phyloP scores from a whole-genome alignment of 2,888 invertebrate genomes.

The Caenorhabditis sp. region DNA sequence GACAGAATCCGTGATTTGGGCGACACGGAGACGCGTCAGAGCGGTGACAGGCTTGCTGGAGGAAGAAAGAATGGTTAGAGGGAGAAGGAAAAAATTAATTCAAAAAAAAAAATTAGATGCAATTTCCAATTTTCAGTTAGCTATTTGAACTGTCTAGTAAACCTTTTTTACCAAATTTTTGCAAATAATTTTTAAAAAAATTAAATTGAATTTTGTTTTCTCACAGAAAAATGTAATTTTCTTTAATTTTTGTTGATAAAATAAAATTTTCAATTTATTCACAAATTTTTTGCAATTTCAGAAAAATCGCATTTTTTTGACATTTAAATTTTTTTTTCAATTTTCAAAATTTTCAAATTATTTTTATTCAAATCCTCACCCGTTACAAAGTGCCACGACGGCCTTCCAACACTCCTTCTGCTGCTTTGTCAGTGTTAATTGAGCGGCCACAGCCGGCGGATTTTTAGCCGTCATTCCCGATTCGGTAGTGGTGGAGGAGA shows the following conservation, averaged over 20 bases:
- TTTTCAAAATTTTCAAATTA: background rate
- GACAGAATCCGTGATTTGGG: slow-evolving; percentile 55
- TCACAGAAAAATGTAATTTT: too few relatives aligned
- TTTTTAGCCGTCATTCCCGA: slow-evolving; percentile 38
- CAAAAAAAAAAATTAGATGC: too few relatives aligned
- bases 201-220: too few relatives aligned
- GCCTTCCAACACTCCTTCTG: slow-evolving; percentile 62
- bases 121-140: too few relatives aligned
- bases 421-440: slow-evolving; percentile 52
- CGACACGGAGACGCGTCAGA: slow-evolving; percentile 40
- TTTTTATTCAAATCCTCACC: slow-evolving; percentile 12
- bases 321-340: too few relatives aligned
- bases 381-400: slow-evolving; percentile 19
- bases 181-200: slow-evolving; percentile 1
- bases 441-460: slow-evolving; percentile 18
- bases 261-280: too few relatives aligned
- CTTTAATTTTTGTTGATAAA: too few relatives aligned
- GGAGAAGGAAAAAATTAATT: too few relatives aligned
- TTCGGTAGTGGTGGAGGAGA: slow-evolving; percentile 45
- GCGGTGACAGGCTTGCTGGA: slow-evolving; percentile 35
- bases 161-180: background rate
- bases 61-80: slow-evolving; percentile 1
- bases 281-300: too few relatives aligned
- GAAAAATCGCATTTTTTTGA: too few relatives aligned
- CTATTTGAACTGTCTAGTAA: too few relatives aligned